Evolutionary conservation across 1,140 invertebrate species (phyloP), one percentile per base, ranked within the genome.

Genomic region (Drosophila arizonae): DNA sequence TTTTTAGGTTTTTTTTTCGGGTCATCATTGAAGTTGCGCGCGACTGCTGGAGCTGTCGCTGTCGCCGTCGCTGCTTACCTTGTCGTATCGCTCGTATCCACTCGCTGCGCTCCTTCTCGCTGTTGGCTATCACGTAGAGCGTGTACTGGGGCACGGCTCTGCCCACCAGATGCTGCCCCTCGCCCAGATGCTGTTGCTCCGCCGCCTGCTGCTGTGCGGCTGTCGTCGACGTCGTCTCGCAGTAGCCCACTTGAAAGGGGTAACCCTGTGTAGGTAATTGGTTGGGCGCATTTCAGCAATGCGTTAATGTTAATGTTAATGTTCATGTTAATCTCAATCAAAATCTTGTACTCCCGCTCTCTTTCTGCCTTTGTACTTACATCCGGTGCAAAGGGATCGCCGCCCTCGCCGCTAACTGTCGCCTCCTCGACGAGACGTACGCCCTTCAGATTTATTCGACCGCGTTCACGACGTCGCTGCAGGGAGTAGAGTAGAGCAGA

Each of bases 1-100:
- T 50, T 50, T 52, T 17, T 17, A 21, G 8, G 2, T 33, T 33
- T 26, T 56, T 11, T 77, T 81, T 79, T 71, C 51, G 69, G 76
- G 66, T 79, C 65, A 79, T 66, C 65, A 66, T 73, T 39, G 15
- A 54, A 33, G 24, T 45, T 45, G 41, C 24, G 21, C 21, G 28
- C 39, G 13, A 13, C 15, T 57, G 48, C 57, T 50, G 28, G 17
- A 6, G 52, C 17, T 55, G 21, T 24, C 21, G 30, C 21, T 24
- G 21, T 24, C 21, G 52, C 17, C 48, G 21, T 24, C 21, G 30
- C 46, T 50, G 56, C 69, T 93, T 91, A 97, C 96, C 94, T 92
- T 94, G 93, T 91, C 96, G 93, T 82, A 97, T 94, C 58, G 95
- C 94, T 74, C 94, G 93, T 76, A 97, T 96, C 96, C 96, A 97